phyloP scores from a whole-genome alignment of 1,140 invertebrate species.

The Trialeurodes vaporariorum region DNA sequence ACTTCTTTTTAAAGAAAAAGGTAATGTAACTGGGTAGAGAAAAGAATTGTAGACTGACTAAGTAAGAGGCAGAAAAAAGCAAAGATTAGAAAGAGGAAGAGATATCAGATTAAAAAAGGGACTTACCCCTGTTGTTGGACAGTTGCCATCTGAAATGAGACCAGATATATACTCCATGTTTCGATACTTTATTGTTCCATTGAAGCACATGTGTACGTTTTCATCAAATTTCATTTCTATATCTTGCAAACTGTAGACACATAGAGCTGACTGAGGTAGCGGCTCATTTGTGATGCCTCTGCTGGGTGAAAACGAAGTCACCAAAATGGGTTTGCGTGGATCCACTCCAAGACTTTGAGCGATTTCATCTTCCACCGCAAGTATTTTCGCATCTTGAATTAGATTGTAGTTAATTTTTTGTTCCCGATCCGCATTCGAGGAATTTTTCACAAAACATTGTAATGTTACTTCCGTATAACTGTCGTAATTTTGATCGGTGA shows the following conservation, averaged over 20 bases:
- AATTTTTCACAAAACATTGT: slow-evolving; percentile 56
- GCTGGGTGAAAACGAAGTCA: slow-evolving; percentile 73
- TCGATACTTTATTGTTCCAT: slow-evolving; percentile 77
- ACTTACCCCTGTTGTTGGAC: slow-evolving; percentile 64
- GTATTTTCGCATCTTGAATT: slow-evolving; percentile 79
- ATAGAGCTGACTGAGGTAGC: slow-evolving; percentile 64
- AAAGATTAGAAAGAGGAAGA: too few relatives aligned
- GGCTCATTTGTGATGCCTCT: slow-evolving; percentile 69
- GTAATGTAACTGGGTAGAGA: too few relatives aligned
- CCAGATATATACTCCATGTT: slow-evolving; percentile 91
- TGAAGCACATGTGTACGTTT: slow-evolving; percentile 93
- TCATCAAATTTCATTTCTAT: slow-evolving; percentile 89
- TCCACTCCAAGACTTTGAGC: slow-evolving; percentile 66
- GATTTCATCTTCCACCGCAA: slow-evolving; percentile 63
- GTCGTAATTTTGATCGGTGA: slow-evolving; percentile 86
- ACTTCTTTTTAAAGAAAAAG: too few relatives aligned
- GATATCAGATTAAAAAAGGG: slow-evolving; percentile 6
- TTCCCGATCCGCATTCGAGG: slow-evolving; percentile 27
- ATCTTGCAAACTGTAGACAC: slow-evolving; percentile 70
- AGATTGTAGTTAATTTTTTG: slow-evolving; percentile 64
- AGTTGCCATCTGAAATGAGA: slow-evolving; percentile 77
- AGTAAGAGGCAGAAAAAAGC: too few relatives aligned
- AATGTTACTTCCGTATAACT: slow-evolving; percentile 91
- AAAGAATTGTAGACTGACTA: too few relatives aligned
- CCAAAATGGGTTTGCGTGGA: slow-evolving; percentile 60